Base-by-base conservation (phyloP, 2,113 vertebrate species). In the Anser brachyrhynchus region DNA sequence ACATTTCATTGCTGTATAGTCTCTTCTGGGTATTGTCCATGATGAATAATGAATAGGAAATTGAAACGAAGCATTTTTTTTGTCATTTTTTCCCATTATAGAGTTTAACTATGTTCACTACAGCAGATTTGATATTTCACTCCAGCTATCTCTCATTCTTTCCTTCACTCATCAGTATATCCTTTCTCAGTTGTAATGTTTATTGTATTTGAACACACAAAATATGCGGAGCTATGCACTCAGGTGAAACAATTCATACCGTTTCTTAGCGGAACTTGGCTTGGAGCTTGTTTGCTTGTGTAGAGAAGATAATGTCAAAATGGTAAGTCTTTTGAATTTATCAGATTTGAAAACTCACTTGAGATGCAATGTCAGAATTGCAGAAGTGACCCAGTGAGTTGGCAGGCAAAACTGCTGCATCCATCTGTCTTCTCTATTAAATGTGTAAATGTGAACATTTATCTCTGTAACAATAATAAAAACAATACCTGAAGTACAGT, bases 11-110 rank as follows among this genome's bases (percentile, higher is more conserved):
- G 49, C 62, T n/a, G 26, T 92, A 46, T 37, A 93, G 41, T 39
- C 69, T 89, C 86, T 96, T 96, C 84, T 89, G 92, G 77, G 46
- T 77, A 81, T 95, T 96, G 69, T 91, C 92, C 29, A 6, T 90
- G 49, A 80, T 95, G 91, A 96, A 93, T 95, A 95, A 95, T 96
- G 82, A 96, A 82, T 82, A 86, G 70, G 64, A 95, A 61, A 93
- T 65, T 77, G 87, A 96, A 96, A 94, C 31, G 87, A 80, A 84
- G 46, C 75, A 39, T 70, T 93, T 93, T 78, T 78, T 94, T 58
- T 90, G 58, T 93, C 31, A 87, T 91, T 95, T 87, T 37, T 86
- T 92, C 13, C 39, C 70, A 57, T 94, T 96, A 94, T 86, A 80
- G 75, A 16, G 31, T 96, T 92, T 95, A 92, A 84, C 49, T 89